Conservation (phyloP, 2,113 vertebrate species). For the Kryptolebias marmoratus region DNA sequence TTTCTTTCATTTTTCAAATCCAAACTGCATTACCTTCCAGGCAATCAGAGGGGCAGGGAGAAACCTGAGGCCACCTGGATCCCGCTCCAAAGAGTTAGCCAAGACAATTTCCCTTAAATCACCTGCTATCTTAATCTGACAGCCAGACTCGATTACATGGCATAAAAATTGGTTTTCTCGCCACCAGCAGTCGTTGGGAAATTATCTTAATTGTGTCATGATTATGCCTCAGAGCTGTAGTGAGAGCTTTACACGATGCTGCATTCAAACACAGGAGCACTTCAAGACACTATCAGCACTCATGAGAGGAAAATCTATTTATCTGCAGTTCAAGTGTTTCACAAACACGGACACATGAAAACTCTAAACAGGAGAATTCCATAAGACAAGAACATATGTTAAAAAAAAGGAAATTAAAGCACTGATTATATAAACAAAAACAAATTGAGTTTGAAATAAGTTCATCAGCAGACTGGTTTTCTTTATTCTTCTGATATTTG, state of each 20-base stretch:
- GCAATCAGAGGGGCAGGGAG: slow-evolving; percentile 65
- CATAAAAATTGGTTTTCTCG: slow-evolving; percentile 86
- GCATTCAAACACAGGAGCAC: slow-evolving; percentile 50
- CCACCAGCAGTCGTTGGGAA: slow-evolving; percentile 84
- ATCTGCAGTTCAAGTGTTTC: slow-evolving; percentile 35
- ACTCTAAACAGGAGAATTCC: slow-evolving; percentile 1
- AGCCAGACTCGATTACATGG: slow-evolving; percentile 84
- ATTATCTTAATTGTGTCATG: slow-evolving; percentile 89
- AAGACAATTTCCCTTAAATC: slow-evolving; percentile 85
- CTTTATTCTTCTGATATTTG: no score
- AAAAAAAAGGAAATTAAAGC: no score
- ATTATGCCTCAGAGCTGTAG: slow-evolving; percentile 83
- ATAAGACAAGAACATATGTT: no score
- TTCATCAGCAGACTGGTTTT: no score
- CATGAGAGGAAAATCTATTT: slow-evolving; percentile 30
- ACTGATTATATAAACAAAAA: no score
- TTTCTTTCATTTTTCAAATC: slow-evolving; percentile 79
- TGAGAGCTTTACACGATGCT: slow-evolving; percentile 65
- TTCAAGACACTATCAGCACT: slow-evolving; percentile 43
- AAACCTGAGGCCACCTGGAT: slow-evolving; percentile 81
- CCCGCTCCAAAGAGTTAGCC: slow-evolving; percentile 78
- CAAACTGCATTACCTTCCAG: slow-evolving; percentile 69
- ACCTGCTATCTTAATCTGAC: slow-evolving; percentile 88
- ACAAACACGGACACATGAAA: slow-evolving; percentile 25
- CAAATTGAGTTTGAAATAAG: no score